Evolutionary conservation across 1,140 invertebrate genomes (phyloP), one percentile per base, ranked within the genome.

Genomic region (Coelopa frigida): DNA sequence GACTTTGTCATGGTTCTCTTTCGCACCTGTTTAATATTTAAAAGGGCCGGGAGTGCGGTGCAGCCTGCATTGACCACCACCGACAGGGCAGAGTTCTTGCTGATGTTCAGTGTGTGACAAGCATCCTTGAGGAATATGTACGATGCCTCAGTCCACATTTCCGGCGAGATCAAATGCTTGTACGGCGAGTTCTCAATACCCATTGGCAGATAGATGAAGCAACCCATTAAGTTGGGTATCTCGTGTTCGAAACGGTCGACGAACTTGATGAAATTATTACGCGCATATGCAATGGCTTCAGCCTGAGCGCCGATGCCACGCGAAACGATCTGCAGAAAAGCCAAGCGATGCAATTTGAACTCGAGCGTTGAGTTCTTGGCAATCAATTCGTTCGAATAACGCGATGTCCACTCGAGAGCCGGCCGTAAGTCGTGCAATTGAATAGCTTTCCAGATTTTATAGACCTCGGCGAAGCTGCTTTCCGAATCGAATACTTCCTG

Each of bases 41-140:
- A 75, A 46, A 98, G 74, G 39, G 94, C 91, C 23, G 94, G 94
- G 50, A 98, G 73, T 22, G 94, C 92, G 35, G 84, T 85, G 59
- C 90, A 94, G 43, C 94, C 94, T 40, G 93, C 92, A 65, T 89
- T 88, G 48, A 96, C 85, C 54, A 76, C 79, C 31, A 77, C 77
- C n/a, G 76, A 75, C 14, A 82, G 67, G 41, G 78, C 75, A 2
- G 64, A 64, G 59, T 94, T 89, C 53, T 95, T 85, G 70, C 87
- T 87, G 59, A 96, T 77, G 46, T 93, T 88, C 49, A 97, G 73
- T 24, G 96, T 72, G 32, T 86, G 79, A 72, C 94, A 98, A 15
- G 94, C 90, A 76, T 97, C 93, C 61, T 85, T 79, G 5, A 89
- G 84, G 68, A 98, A 98, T 54, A 91, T 79, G 64, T 97, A 93